Base-by-base conservation (phyloP, 2,888 invertebrate genomes). In the Trissoscelio sp. region DNA sequence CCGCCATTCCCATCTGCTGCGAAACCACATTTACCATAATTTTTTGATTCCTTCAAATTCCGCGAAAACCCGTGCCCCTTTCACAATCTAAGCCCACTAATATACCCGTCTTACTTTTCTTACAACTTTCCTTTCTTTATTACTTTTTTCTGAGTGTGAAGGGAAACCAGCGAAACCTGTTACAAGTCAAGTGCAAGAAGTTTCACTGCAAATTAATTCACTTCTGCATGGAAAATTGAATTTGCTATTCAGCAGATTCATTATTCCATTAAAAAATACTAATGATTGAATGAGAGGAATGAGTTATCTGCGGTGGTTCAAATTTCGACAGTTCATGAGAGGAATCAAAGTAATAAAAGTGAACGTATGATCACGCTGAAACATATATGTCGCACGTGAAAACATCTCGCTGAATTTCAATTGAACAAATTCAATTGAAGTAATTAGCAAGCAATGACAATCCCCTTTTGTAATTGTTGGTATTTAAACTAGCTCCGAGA, bases 401-500 rank as follows among this genome's bases (percentile, higher is more conserved):
- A 69, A 69, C 69, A 77, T 69, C 77, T 77, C 69, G 77, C 74
- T 55, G 34, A n/a, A n/a, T 51, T 24, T 31, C 22, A 55, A 22
- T 57, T 67, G 24, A 67, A 16, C 16, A 60, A 28, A n/a, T n/a
- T n/a, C 3, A 24, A 31, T 3, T 34, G 7, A 42, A 20, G 6
- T 14, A 37, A 12, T 42, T 39, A 6, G 6, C 9, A 14, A 3
- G n/a, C n/a, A n/a, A n/a, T 24, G 28, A 20, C 9, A 46, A n/a
- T 22, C n/a, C 22, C 46, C 34, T 28, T 5, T 3, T 51, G 4
- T 39, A 24, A 2, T 67, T 44, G 4, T 48, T 58, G 22, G 16
- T 51, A 28, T 31, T 53, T 53, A 0, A 2, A 79, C 37, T 42
- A 42, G 42, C 22, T 69, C 60, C 70, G 82, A 84, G 70, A 84